Percentiles rank a stretch among this genome's conserved stretches.
Evolutionary conservation across 2,888 invertebrate genomes (phyloP).

Genomic region (Tethea ocularis): DNA sequence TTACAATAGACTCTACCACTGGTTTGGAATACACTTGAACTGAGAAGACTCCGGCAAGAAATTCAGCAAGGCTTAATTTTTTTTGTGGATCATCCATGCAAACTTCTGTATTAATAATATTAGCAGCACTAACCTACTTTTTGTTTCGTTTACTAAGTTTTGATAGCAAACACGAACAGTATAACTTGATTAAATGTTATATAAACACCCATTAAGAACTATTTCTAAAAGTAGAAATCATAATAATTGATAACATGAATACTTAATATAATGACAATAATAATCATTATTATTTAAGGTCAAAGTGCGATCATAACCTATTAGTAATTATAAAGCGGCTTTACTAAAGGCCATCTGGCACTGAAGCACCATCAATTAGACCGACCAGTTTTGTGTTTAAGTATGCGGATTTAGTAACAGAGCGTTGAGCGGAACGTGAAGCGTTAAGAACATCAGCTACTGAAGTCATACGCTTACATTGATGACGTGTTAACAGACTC

Average conservation of each 20-base stretch:
- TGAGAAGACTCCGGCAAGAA: too few species aligned
- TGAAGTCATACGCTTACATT: not conserved
- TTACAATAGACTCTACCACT: too few species aligned
- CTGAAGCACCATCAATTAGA: not conserved
- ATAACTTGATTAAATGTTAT: too few species aligned
- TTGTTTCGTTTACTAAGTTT: too few species aligned
- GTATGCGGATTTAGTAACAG: not conserved
- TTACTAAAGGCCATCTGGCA: not conserved
- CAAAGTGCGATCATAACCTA: not conserved
- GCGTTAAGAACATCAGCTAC: not conserved
- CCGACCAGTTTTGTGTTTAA: not conserved
- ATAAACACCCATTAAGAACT: too few species aligned
- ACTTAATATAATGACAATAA: not conserved
- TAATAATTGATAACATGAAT: not conserved
- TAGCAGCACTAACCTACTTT: too few species aligned
- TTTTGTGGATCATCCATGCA: too few species aligned
- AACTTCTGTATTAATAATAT: too few species aligned
- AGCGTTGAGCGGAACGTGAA: not conserved
- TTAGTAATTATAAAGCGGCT: constrained; percentile 3
- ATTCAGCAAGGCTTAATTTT: too few species aligned
- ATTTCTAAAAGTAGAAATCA: not conserved
- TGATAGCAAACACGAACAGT: too few species aligned
- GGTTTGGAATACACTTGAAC: too few species aligned
- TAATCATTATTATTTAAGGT: not conserved
- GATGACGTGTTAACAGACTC: not conserved